A percentile compares a stretch with the other conserved stretches of the same genome.
Evolutionary conservation across 2,113 vertebrate genomes (phyloP).

Genomic region (Lichenostomus cassidix): DNA sequence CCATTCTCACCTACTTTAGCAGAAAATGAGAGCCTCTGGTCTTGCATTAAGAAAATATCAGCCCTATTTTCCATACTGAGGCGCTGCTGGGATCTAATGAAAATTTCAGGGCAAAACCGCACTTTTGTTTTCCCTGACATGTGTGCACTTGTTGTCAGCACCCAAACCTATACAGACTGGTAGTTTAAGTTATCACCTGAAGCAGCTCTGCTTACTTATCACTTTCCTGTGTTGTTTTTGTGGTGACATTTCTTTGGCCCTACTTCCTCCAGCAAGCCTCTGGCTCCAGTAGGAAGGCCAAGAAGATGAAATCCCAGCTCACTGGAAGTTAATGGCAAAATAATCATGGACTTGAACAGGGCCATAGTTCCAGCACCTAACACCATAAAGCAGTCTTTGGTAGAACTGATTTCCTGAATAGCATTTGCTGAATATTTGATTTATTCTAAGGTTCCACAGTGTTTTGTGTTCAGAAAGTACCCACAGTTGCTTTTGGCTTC

Average conservation of each 20-base stretch:
- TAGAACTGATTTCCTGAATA: background rate
- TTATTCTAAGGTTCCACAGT: background rate
- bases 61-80: background rate
- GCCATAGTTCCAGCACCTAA: background rate
- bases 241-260: background rate
- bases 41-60: background rate
- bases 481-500: background rate
- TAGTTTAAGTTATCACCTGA: background rate
- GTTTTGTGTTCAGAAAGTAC: background rate
- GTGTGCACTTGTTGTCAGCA: background rate
- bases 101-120: background rate
- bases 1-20: background rate
- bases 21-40: background rate
- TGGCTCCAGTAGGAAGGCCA: background rate
- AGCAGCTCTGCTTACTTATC: accelerated
- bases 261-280: background rate
- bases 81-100: background rate
- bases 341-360: background rate
- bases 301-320: background rate
- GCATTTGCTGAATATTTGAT: background rate
- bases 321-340: background rate
- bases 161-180: background rate
- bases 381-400: background rate
- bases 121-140: background rate
- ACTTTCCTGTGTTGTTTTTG: background rate